These are phyloP conservation scores for Drosophila melanosoma DNA, from an alignment of 2,888 invertebrate species.

Conservation along the genomic window DNA sequence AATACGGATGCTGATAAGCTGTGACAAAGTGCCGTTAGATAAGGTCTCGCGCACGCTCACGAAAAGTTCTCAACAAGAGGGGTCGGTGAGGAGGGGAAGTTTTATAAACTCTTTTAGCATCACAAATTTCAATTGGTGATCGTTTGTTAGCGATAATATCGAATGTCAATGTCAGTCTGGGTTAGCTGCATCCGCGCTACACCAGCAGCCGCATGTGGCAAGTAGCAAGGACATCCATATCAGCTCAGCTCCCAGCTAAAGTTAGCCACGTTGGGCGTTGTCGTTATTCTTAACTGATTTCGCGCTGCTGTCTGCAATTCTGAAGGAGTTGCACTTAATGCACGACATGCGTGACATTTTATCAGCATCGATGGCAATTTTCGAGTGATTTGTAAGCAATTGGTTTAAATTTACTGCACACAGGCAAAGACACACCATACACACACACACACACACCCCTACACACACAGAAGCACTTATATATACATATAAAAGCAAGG, in stretches of 20 bases:
- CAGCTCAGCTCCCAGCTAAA: constrained; percentile 30
- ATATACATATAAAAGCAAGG: neutral
- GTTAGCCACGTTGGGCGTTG: constrained; percentile 36
- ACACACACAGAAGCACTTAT: neutral
- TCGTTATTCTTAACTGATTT: constrained; percentile 66
- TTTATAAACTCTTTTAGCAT: constrained; percentile 63
- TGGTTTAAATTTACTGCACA: constrained; percentile 55
- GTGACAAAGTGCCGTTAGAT: constrained; percentile 75
- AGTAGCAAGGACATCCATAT: constrained; percentile 1
- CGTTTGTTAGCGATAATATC: constrained; percentile 72
- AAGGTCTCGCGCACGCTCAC: constrained; percentile 40
- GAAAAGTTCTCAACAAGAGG: constrained; percentile 13
- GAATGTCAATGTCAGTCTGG: constrained; percentile 74
- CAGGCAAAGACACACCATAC: neutral
- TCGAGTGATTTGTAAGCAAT: constrained; percentile 79
- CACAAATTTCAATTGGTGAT: constrained; percentile 75
- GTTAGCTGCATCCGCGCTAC: constrained; percentile 31
- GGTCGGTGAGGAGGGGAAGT: neutral
- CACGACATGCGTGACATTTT: constrained; percentile 64
- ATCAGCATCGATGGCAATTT: constrained; percentile 67
- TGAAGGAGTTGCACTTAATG: constrained; percentile 62
- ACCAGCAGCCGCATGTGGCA: neutral
- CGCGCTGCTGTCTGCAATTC: constrained; percentile 32
- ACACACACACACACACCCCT: neutral
- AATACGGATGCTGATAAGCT: constrained; percentile 76